These are phyloP conservation scores for Microctenopoma steveboyesi DNA, from an alignment of 2,797 vertebrate species.

Conservation along the genomic window DNA sequence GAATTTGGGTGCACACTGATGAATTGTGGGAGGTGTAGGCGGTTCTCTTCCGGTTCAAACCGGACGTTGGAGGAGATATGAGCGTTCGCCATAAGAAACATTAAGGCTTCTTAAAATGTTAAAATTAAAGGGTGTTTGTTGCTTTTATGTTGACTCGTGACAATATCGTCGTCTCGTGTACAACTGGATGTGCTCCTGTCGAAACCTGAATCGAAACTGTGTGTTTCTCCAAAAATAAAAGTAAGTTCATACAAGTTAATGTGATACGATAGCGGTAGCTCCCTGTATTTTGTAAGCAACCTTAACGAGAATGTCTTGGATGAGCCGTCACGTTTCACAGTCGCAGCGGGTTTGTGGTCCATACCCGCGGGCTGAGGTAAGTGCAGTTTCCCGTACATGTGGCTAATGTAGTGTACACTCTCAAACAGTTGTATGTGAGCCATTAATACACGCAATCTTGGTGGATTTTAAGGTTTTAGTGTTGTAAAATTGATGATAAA, in stretches of 20 bases:
- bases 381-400: not conserved
- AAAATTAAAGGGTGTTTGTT: constrained; percentile 18
- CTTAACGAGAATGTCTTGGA: constrained; percentile 1
- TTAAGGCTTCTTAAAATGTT: constrained; percentile 15
- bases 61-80: constrained; percentile 53
- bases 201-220: not conserved
- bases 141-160: not conserved
- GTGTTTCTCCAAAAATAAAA: not conserved
- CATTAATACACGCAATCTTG: too few relatives aligned
- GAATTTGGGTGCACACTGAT: not conserved
- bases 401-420: too few relatives aligned
- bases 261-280: not conserved
- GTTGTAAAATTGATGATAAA: not conserved
- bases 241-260: not conserved
- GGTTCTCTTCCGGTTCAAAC: constrained; percentile 55
- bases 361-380: constrained; percentile 23
- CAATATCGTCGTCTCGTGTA: rapidly evolving
- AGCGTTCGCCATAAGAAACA: constrained; percentile 47
- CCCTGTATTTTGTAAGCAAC: not conserved
- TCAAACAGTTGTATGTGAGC: too few relatives aligned
- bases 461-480: not conserved
- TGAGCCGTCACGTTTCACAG: not conserved
- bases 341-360: not conserved
- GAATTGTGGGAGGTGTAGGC: constrained; percentile 65
- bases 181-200: not conserved